Percentiles rank a stretch among this genome's conserved stretches.
Conservation (phyloP, 2,888 invertebrate genomes). For the Caenorhabditis wallacei region DNA sequence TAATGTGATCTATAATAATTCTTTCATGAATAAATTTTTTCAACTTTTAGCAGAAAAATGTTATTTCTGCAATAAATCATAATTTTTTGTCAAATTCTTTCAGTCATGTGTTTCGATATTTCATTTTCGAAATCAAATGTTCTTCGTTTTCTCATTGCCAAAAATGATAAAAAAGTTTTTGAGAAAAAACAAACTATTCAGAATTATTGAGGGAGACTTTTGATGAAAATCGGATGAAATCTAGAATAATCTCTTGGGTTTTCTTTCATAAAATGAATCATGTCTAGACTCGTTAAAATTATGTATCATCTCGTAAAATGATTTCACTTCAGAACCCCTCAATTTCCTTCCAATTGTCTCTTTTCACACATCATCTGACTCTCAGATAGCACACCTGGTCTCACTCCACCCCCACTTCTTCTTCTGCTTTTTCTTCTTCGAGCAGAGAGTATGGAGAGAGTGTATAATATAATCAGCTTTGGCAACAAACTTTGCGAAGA, state of each 20-base stretch:
- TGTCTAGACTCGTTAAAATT: background rate
- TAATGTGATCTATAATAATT: no score
- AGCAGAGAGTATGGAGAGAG: background rate
- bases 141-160: background rate
- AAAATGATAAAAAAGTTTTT: no score
- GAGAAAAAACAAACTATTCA: no score
- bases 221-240: no score
- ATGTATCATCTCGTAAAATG: background rate
- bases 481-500: constrained; percentile 18
- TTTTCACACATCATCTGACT: constrained; percentile 16
- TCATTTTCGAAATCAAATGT: background rate
- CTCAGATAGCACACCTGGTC: constrained; percentile 5
- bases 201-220: no score
- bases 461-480: constrained; percentile 11
- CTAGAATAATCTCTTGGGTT: background rate
- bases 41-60: no score
- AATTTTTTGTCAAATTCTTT: no score
- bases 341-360: constrained; percentile 8
- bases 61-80: no score
- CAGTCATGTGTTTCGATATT: no score
- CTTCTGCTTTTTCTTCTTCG: background rate
- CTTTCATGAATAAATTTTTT: no score
- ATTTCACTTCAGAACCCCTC: background rate
- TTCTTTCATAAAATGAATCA: background rate
- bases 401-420: constrained; percentile 12